Base-by-base conservation (phyloP, 2,888 invertebrate species). In the Drosophila aldrichi region DNA sequence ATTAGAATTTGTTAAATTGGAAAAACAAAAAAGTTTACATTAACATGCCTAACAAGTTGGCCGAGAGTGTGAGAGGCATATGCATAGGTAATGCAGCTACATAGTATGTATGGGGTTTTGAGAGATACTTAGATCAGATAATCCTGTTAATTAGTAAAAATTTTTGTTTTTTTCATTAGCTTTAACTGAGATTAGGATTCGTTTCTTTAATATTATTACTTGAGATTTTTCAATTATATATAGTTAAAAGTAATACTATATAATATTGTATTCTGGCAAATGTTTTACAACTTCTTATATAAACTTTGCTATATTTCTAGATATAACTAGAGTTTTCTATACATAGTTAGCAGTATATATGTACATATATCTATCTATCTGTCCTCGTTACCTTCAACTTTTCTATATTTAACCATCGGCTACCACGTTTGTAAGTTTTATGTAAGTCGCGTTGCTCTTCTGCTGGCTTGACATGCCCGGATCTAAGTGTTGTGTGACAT, bases 401-500 rank as follows among this genome's bases (percentile, higher is more conserved):
- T n/a, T 18, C 8, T 16, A 16, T 56, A 41, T 41, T 40, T 25
- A 54, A 25, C 12, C n/a, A 16, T 16, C 32, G 12, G 22, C 32
- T 44, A 49, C 32, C 32, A 32, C 12, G 3, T 41, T 55, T 41
- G 9, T 7, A 9, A 10, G 38, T 54, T 54, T 38, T 44, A 12
- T 29, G 44, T n/a, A 34, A 32, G 56, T 40, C 25, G 29, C 20
- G 43, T 25, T 43, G 14, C 10, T 9, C 38, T 20, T 41, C 41
- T 56, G 56, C 56, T n/a, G 59, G 52, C 40, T 41, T 25, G 48
- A 58, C 70, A 62, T 36, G 72, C n/a, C 74, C 74, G 77, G 74
- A 77, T 74, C 77, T 75, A 59, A 10, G 29, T 36, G 36, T 55
- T 58, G 46, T 74, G 32, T 10, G 65, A 72, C 60, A 71, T 57